Evolutionary conservation across 1,140 invertebrate genomes (phyloP).

Genomic region (Aplysia californica): DNA sequence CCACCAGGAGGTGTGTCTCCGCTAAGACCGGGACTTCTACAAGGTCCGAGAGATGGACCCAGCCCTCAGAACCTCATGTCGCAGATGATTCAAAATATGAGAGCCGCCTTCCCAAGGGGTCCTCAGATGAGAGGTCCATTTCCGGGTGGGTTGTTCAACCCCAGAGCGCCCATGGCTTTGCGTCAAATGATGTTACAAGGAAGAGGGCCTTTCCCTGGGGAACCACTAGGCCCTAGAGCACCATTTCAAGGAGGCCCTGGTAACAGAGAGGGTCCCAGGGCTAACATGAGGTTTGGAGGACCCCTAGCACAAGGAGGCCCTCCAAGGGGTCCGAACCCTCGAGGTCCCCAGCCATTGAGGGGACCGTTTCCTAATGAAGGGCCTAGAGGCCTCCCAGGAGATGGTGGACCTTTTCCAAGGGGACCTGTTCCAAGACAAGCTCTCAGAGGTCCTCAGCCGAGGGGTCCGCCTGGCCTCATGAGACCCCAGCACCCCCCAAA

Average conservation of each 20-base stretch:
- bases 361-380: too few relatives aligned
- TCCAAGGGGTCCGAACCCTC: not conserved
- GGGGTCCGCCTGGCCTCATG: too few relatives aligned
- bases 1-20: not conserved
- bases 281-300: not conserved
- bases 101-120: too few relatives aligned
- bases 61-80: too few relatives aligned
- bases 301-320: not conserved
- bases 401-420: not conserved
- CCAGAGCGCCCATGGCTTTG: not conserved
- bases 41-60: not conserved
- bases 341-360: conserved; percentile 1
- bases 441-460: not conserved
- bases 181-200: not conserved
- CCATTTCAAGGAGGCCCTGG: not conserved
- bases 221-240: not conserved
- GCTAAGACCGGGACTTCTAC: not conserved
- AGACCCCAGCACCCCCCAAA: too few relatives aligned
- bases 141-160: not conserved
- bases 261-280: not conserved
- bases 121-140: conserved; percentile 4
- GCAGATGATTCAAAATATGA: too few relatives aligned
- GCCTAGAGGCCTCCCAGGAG: too few relatives aligned
- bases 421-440: not conserved
- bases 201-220: not conserved